A percentile compares a stretch with the other conserved stretches of the same genome.
These are phyloP conservation scores for Sebastes iracundus DNA, from an alignment of 2,797 vertebrate genomes.

Conservation along the genomic window DNA sequence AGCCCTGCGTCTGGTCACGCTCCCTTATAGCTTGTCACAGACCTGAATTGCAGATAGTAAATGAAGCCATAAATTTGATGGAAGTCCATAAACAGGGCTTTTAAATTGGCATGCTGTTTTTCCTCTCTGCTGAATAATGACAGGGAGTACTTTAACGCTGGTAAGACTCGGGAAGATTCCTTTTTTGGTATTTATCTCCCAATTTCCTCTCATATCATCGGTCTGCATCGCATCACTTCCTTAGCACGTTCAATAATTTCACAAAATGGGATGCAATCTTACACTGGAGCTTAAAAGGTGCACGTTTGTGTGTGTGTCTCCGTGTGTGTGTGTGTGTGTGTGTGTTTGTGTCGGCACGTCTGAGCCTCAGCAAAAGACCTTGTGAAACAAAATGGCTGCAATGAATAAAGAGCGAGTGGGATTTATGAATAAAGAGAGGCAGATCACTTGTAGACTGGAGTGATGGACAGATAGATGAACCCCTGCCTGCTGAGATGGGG, in stretches of 20 bases:
- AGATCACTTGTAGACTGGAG: slow-evolving; percentile 61
- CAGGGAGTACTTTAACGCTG: slow-evolving; percentile 48
- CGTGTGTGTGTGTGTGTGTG: not conserved
- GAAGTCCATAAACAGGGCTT: slow-evolving; percentile 71
- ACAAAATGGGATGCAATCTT: slow-evolving; percentile 61
- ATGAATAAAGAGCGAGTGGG: slow-evolving; percentile 69
- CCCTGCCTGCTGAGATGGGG: slow-evolving; percentile 65
- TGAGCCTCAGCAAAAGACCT: slow-evolving; percentile 58
- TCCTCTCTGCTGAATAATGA: slow-evolving; percentile 64
- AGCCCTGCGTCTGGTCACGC: slow-evolving; percentile 39
- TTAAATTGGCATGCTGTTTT: slow-evolving; percentile 69
- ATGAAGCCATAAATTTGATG: slow-evolving; percentile 73
- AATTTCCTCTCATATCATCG: slow-evolving; percentile 66
- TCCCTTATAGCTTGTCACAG: slow-evolving; percentile 62
- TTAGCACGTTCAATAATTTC: slow-evolving; percentile 57
- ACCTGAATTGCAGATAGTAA: slow-evolving; percentile 73
- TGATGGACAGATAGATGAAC: slow-evolving; percentile 78
- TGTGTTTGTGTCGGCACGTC: slow-evolving; percentile 2
- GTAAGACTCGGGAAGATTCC: slow-evolving; percentile 36
- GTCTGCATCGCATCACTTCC: slow-evolving; percentile 51
- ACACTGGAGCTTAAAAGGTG: slow-evolving; percentile 38
- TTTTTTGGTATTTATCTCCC: slow-evolving; percentile 60
- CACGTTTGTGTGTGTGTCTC: not conserved
- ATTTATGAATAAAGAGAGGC: slow-evolving; percentile 77
- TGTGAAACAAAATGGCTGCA: slow-evolving; percentile 74